Conservation (phyloP, 1,140 invertebrate species). For the Calliopsis andreniformis region DNA sequence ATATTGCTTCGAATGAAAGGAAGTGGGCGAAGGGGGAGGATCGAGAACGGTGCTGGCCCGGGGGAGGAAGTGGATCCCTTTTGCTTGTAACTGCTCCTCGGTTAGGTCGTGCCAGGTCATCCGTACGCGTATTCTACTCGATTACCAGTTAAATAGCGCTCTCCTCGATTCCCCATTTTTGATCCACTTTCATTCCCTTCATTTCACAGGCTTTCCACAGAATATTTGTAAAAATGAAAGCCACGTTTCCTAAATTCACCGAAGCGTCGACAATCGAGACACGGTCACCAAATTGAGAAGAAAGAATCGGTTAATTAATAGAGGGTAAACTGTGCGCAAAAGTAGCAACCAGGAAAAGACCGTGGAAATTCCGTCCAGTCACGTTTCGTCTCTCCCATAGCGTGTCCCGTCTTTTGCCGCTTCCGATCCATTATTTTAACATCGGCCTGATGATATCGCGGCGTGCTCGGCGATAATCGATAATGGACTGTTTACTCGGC, state of each 20-base stretch:
- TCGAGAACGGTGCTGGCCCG: conserved; percentile 1
- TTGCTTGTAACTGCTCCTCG: conserved; percentile 76
- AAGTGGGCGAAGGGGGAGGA: conserved; percentile 61
- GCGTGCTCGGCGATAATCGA: conserved; percentile 66
- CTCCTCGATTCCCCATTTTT: background rate
- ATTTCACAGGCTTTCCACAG: background rate
- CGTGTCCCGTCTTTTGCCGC: conserved; percentile 56
- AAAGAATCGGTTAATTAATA: too few relatives aligned
- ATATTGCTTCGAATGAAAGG: conserved; percentile 79
- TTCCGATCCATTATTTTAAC: conserved; percentile 72
- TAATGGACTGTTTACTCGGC: conserved; percentile 33
- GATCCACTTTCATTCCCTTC: background rate
- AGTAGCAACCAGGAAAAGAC: conserved; percentile 13
- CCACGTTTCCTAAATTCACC: too few relatives aligned
- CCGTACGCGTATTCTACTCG: conserved; percentile 75
- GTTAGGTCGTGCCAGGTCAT: conserved; percentile 73
- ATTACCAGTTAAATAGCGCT: conserved; percentile 77
- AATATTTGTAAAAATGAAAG: too few relatives aligned
- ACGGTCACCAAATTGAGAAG: too few relatives aligned
- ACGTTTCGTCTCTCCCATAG: conserved; percentile 76
- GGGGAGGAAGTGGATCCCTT: conserved; percentile 61
- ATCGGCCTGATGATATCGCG: conserved; percentile 69
- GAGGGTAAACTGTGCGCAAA: conserved; percentile 15
- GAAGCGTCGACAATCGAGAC: too few relatives aligned
- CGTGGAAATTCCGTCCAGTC: conserved; percentile 71